phyloP scores from a whole-genome alignment of 2,113 vertebrate species.

The Apodemus speciosus region DNA sequence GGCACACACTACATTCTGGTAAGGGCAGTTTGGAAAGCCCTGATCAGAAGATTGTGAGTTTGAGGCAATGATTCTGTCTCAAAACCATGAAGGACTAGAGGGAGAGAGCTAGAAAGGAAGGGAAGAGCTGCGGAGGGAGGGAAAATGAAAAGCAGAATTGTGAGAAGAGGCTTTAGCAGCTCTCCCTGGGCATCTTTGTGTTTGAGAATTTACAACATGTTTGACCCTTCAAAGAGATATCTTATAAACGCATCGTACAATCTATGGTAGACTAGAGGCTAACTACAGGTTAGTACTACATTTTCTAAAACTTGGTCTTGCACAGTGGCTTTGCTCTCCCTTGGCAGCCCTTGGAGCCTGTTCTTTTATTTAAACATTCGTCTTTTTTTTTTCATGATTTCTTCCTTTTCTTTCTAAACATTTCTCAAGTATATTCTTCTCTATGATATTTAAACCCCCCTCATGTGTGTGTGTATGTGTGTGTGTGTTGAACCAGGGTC shows the following conservation, averaged over 20 bases:
- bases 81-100: neutral
- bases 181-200: neutral
- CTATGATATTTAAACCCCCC: neutral
- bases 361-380: neutral
- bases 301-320: neutral
- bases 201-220: neutral
- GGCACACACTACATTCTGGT: neutral
- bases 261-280: neutral
- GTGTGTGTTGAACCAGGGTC: neutral
- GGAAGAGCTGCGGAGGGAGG: too few species aligned
- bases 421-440: slow-evolving; percentile 28
- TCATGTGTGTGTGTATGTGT: neutral
- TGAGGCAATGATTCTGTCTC: neutral
- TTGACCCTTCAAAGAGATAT: neutral
- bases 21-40: neutral
- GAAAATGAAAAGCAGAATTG: neutral
- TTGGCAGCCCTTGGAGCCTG: neutral
- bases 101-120: neutral
- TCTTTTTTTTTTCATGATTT: neutral
- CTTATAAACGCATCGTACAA: neutral
- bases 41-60: neutral
- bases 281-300: neutral
- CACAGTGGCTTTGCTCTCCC: neutral
- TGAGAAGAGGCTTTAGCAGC: neutral
- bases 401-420: neutral